Evolutionary conservation across 2,113 vertebrate species (phyloP).

Genomic region (Pavo muticus): DNA sequence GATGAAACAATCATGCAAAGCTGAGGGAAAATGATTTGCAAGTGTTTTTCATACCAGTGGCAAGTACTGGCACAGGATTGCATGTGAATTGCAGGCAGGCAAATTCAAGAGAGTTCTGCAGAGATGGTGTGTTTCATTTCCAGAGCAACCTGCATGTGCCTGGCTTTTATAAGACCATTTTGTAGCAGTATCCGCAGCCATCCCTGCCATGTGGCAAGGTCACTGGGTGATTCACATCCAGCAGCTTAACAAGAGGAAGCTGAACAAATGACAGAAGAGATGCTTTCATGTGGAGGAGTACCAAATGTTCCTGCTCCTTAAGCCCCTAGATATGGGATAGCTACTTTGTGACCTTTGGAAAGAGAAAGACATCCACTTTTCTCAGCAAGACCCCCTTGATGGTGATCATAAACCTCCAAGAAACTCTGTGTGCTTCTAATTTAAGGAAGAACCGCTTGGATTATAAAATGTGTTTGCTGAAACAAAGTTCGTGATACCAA

Average conservation of each 20-base stretch:
- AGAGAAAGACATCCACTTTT: constrained; percentile 21
- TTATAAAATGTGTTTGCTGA: not conserved
- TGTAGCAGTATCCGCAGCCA: not conserved
- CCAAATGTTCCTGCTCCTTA: constrained; percentile 44
- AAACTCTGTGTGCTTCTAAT: constrained; percentile 25
- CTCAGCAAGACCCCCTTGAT: constrained; percentile 49
- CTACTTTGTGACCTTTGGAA: constrained; percentile 54
- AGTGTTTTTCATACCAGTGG: not conserved
- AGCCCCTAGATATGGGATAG: constrained; percentile 10
- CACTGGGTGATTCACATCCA: constrained; percentile 27
- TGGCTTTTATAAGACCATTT: constrained; percentile 2
- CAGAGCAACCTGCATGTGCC: not conserved
- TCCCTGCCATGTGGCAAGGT: constrained; percentile 18
- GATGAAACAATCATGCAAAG: not conserved
- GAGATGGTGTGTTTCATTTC: constrained; percentile 11
- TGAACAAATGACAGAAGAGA: constrained; percentile 22
- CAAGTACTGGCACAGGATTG: not conserved
- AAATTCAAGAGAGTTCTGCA: not conserved
- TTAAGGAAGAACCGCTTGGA: constrained; percentile 14
- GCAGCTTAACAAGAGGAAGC: constrained; percentile 53
- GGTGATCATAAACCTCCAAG: constrained; percentile 15
- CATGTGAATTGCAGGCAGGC: not conserved
- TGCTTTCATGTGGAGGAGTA: constrained; percentile 62
- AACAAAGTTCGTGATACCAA: not conserved
- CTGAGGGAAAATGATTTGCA: not conserved